Evolutionary conservation across 2,888 invertebrate species (phyloP), one percentile per base, ranked within the genome.

Genomic region (Napeogenes inachia): DNA sequence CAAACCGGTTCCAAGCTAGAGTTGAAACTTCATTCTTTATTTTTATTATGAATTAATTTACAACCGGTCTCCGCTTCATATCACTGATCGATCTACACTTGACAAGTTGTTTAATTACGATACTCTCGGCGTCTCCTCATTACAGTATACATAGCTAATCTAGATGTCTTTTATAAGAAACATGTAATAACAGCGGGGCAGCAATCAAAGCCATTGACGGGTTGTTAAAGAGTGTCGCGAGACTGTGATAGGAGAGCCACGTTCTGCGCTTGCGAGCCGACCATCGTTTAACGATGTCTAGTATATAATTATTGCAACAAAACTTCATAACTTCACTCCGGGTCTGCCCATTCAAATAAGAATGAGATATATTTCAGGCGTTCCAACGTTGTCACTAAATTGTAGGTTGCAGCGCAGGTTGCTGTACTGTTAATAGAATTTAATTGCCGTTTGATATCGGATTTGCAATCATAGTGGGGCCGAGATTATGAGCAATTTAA

Each of bases 301-400:
- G 79, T 75, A 68, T 84, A 77, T 85, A 86, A 89, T 88, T 88
- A 89, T 77, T 76, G 75, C 76, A 76, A 75, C 81, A 78, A 84
- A 85, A 84, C 83, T 85, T 84, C 84, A 86, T 87, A 87, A 84
- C 79, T 70, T 69, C 67, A 63, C 59, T 75, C 74, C 69, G 64
- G 70, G 69, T 72, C 71, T 70, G 73, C 70, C 70, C 78, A 74
- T 76, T 81, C 82, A 81, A 80, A 82, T 82, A 80, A 82, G 83
- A 87, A 87, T 85, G 82, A 84, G 80, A 85, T 78, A 87, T 85
- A 88, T 84, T 84, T 85, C 84, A 85, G 78, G 72, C 77, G 75
- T 76, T 77, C 76, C 77, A 76, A 76, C 75, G 77, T 80, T 81
- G 83, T 82, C 81, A 74, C 77, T 78, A 89, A 87, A 88, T 88